Evolutionary conservation across 2,888 invertebrate genomes (phyloP).

Genomic region (Pomacea canaliculata): DNA sequence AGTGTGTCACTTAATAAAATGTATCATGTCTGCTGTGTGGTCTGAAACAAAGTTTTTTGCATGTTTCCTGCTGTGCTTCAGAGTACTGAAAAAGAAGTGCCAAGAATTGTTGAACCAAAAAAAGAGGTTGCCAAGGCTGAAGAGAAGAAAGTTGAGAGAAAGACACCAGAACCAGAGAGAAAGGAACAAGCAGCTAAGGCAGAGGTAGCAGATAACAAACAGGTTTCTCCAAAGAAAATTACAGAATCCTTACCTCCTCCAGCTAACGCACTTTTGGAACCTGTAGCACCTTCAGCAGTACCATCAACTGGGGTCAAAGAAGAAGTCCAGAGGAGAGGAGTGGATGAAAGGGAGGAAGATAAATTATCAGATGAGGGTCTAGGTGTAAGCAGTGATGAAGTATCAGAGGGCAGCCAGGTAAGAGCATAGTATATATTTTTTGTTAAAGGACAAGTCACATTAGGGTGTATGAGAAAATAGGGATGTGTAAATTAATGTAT

Average conservation of each 20-base stretch:
- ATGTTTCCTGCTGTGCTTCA: conserved; percentile 1
- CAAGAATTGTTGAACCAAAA: conserved; percentile 18
- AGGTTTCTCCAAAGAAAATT: conserved; percentile 40
- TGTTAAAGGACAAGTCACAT: too few relatives aligned
- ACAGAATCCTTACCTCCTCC: conserved; percentile 35
- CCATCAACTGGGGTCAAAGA: conserved; percentile 3
- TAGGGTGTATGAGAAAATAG: too few relatives aligned
- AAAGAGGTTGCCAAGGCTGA: conserved; percentile 20
- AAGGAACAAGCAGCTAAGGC: conserved; percentile 21
- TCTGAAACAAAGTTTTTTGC: too few relatives aligned
- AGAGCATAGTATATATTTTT: background rate
- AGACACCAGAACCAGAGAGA: conserved; percentile 5
- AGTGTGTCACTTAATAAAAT: too few relatives aligned
- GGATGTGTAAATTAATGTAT: too few relatives aligned
- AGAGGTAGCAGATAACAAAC: conserved; percentile 12
- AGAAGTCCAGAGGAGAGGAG: conserved; percentile 1
- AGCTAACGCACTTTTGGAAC: background rate
- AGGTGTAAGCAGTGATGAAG: conserved; percentile 52
- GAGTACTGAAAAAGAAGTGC: conserved; percentile 31
- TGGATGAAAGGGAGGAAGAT: conserved; percentile 37
- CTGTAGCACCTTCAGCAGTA: conserved; percentile 3
- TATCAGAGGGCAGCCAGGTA: conserved; percentile 53
- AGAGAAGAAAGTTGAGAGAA: conserved; percentile 17
- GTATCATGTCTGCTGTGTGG: too few relatives aligned
- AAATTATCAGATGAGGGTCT: conserved; percentile 54